A percentile compares a stretch with the other conserved stretches of the same genome.
These are phyloP conservation scores for Aspidiotus destructor DNA, from an alignment of 2,888 invertebrate genomes.

Conservation along the genomic window DNA sequence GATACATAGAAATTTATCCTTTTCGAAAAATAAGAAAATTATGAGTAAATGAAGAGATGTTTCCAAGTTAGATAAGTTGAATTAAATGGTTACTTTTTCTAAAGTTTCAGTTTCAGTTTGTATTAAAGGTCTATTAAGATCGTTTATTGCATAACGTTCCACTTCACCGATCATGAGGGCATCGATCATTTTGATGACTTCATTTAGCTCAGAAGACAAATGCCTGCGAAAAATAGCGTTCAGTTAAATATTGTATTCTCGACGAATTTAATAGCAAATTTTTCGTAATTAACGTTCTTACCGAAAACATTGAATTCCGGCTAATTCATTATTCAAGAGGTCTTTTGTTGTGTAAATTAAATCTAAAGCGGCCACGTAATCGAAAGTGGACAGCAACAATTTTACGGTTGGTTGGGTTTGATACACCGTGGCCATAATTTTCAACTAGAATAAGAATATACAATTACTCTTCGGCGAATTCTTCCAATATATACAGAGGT, in stretches of 20 bases:
- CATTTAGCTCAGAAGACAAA: slow-evolving; percentile 85
- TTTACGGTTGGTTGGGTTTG: slow-evolving; percentile 98
- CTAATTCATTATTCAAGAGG: slow-evolving; percentile 76
- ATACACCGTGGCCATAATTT: slow-evolving; percentile 87
- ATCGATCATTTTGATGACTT: slow-evolving; percentile 91
- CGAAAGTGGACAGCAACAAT: slow-evolving; percentile 81
- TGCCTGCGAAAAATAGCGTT: slow-evolving; percentile 51
- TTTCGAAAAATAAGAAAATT: slow-evolving; percentile 34
- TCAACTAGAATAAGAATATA: slow-evolving; percentile 47
- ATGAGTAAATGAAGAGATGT: neutral
- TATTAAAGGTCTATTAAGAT: slow-evolving; percentile 72
- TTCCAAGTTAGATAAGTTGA: slow-evolving; percentile 1
- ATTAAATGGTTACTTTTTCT: slow-evolving; percentile 47
- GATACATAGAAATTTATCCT: slow-evolving; percentile 78
- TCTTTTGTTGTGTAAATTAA: slow-evolving; percentile 93
- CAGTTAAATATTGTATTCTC: neutral
- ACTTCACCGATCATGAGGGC: slow-evolving; percentile 96
- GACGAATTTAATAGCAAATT: neutral
- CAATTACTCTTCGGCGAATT: neutral
- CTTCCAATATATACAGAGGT: neutral
- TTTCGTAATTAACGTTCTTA: slow-evolving; percentile 39
- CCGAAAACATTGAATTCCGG: slow-evolving; percentile 85
- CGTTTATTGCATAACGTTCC: slow-evolving; percentile 78
- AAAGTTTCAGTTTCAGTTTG: slow-evolving; percentile 53
- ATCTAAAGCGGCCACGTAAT: slow-evolving; percentile 95